Evolutionary conservation across 2,113 vertebrate genomes (phyloP).

Genomic region (Chaetops frenatus): DNA sequence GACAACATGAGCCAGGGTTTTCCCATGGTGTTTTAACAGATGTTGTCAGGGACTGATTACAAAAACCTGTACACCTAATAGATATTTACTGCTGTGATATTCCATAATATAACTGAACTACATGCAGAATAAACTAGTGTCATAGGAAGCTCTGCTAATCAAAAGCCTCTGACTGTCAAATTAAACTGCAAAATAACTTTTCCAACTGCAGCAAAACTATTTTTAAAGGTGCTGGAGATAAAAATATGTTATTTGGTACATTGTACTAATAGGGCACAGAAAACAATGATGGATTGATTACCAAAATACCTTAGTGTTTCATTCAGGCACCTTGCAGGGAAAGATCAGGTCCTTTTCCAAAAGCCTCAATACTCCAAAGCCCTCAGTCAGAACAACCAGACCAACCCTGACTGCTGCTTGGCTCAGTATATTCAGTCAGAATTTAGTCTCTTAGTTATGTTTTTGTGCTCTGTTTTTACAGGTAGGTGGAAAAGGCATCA

Average conservation of each 20-base stretch:
- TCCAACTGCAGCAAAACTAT: neutral
- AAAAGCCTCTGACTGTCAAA: neutral
- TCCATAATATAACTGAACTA: neutral
- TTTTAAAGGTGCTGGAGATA: neutral
- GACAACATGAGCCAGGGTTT: slow-evolving; percentile 12
- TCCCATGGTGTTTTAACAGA: slow-evolving; percentile 48
- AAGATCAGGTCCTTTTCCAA: neutral
- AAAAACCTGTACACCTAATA: slow-evolving; percentile 21
- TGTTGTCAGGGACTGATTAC: slow-evolving; percentile 10
- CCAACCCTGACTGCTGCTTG: neutral
- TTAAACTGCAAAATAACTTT: neutral
- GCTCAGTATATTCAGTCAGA: neutral
- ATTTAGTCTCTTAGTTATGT: neutral
- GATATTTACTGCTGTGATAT: neutral
- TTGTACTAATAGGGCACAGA: neutral
- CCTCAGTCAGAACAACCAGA: neutral
- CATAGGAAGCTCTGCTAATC: neutral
- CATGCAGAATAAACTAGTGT: neutral
- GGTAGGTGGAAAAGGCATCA: neutral
- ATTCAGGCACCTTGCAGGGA: neutral
- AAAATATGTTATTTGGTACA: neutral
- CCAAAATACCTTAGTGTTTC: neutral
- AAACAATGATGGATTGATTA: neutral
- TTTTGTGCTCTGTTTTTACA: neutral
- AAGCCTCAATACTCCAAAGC: neutral